phyloP scores from a whole-genome alignment of 1,140 invertebrate species.

The Drosophila setifemur region DNA sequence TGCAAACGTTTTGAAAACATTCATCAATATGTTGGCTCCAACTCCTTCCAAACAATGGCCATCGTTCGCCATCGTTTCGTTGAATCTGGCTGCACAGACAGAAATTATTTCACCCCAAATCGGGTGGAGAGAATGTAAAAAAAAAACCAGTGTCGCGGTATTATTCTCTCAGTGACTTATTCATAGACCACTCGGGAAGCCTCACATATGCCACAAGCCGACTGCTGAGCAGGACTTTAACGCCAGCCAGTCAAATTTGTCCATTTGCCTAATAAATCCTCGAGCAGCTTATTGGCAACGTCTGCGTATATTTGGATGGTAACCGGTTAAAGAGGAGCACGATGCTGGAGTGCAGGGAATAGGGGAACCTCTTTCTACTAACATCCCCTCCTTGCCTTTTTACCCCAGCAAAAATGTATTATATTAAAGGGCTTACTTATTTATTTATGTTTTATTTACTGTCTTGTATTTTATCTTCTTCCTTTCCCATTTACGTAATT shows the following conservation, averaged over 20 bases:
- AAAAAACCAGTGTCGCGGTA: too few species aligned
- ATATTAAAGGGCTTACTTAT: too few species aligned
- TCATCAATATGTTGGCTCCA: constrained; percentile 67
- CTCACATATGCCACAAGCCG: constrained; percentile 59
- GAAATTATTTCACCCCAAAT: not conserved
- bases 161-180: constrained; percentile 1
- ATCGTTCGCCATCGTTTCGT: constrained; percentile 31
- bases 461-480: too few species aligned
- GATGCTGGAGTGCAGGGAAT: not conserved
- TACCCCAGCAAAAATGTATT: too few species aligned
- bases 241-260: constrained; percentile 74
- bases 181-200: constrained; percentile 2
- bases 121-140: too few species aligned
- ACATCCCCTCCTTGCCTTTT: too few species aligned
- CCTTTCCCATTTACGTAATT: too few species aligned
- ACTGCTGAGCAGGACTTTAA: not conserved
- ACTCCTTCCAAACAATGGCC: constrained; percentile 29
- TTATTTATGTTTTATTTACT: too few species aligned
- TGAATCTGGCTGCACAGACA: constrained; percentile 29
- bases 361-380: too few species aligned
- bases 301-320: constrained; percentile 73
- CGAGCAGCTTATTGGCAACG: constrained; percentile 81
- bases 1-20: constrained; percentile 77
- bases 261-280: constrained; percentile 82
- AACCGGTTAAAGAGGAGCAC: constrained; percentile 35